phyloP scores from a whole-genome alignment of 2,113 vertebrate species.

The Leptosomus discolor region DNA sequence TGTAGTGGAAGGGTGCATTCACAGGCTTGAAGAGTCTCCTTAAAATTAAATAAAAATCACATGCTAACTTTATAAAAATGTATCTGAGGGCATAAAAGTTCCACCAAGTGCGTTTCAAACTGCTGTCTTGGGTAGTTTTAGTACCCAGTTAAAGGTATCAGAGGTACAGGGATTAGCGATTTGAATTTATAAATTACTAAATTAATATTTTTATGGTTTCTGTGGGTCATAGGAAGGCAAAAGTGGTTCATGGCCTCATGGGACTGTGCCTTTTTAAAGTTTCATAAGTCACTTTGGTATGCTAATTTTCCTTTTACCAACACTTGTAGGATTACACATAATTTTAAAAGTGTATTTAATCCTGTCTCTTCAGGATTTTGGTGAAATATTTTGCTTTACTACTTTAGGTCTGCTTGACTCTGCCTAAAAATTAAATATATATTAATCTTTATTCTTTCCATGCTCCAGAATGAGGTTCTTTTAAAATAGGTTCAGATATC shows the following conservation, averaged over 20 bases:
- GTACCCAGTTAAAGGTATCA: not conserved
- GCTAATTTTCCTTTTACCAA: not conserved
- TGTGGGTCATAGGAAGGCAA: not conserved
- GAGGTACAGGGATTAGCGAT: not conserved
- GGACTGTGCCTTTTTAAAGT: not conserved
- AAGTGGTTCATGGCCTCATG: not conserved
- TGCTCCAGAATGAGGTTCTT: not conserved
- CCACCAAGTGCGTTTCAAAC: not conserved
- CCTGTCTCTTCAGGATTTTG: not conserved
- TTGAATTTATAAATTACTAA: not conserved
- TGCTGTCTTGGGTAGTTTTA: not conserved
- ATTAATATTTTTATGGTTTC: not conserved
- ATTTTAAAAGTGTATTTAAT: not conserved
- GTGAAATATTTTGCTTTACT: not conserved
- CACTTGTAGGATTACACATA: not conserved
- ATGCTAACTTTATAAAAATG: not conserved
- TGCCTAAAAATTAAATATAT: not conserved
- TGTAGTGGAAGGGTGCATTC: not conserved
- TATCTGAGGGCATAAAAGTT: not conserved
- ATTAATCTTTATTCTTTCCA: not conserved
- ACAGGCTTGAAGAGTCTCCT: not conserved
- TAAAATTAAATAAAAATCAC: not conserved
- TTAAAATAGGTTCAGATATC: not conserved
- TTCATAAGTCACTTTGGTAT: not conserved
- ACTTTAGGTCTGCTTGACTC: not conserved